Percentiles rank a stretch among this genome's conserved stretches.
Conservation (phyloP, 2,888 invertebrate species). For the Drosophila mulleri region DNA sequence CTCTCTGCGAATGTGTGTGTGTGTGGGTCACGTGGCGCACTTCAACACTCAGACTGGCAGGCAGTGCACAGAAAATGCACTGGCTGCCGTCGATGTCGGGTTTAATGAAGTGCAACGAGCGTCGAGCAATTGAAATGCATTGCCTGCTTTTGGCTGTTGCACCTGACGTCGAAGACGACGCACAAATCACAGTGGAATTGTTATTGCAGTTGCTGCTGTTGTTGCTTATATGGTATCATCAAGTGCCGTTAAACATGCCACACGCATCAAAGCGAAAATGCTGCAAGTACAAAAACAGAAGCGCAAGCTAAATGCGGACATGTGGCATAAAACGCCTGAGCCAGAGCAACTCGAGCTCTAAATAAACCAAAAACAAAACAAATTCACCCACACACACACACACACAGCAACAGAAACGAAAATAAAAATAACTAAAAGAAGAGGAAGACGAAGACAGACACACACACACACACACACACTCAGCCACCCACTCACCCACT, state of each 20-base stretch:
- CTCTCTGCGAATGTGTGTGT: constrained; percentile 4
- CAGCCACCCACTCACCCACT: accelerated
- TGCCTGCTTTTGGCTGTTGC: constrained; percentile 40
- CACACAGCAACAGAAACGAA: neutral
- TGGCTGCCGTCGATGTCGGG: constrained; percentile 64
- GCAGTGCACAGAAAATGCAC: constrained; percentile 31
- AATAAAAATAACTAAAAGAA: constrained; percentile 13
- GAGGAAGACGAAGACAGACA: constrained; percentile 5
- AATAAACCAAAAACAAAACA: constrained; percentile 42
- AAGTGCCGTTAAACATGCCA: constrained; percentile 70
- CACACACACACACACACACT: neutral
- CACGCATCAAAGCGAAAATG: constrained; percentile 70
- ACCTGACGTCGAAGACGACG: constrained; percentile 42
- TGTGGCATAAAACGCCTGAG: constrained; percentile 56
- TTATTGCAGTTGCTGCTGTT: constrained; percentile 20
- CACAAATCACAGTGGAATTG: constrained; percentile 45
- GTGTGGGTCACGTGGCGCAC: constrained; percentile 72
- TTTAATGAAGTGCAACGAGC: constrained; percentile 76
- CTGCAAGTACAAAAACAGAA: constrained; percentile 48
- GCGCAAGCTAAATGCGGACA: constrained; percentile 37
- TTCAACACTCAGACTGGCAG: constrained; percentile 34
- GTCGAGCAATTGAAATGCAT: constrained; percentile 73
- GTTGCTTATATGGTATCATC: constrained; percentile 37
- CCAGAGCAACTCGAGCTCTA: constrained; percentile 38
- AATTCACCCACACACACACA: neutral